These are phyloP conservation scores for Hemiscyllium ocellatum DNA, from an alignment of 2,113 vertebrate genomes.

Conservation along the genomic window DNA sequence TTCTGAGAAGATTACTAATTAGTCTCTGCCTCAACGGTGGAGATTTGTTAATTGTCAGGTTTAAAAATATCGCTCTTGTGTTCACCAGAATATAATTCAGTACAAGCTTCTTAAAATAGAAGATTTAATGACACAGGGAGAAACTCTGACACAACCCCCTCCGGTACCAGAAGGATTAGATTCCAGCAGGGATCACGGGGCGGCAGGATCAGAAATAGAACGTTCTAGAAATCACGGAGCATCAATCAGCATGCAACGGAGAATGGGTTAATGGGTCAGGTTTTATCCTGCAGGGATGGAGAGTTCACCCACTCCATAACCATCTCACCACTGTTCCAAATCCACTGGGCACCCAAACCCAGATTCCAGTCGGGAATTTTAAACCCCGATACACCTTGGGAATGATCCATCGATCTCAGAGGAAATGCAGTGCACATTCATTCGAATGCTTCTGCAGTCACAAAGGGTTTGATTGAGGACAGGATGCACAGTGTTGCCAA, in stretches of 20 bases:
- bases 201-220: neutral
- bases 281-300: neutral
- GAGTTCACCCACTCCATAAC: neutral
- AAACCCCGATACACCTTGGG: neutral
- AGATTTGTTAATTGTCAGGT: neutral
- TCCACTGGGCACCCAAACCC: too few species aligned
- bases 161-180: neutral
- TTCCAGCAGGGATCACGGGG: neutral
- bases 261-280: neutral
- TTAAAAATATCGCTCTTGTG: neutral
- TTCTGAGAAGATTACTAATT: neutral
- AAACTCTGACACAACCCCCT: neutral
- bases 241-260: neutral
- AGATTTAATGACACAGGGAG: neutral
- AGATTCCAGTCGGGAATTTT: too few species aligned
- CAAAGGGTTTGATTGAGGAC: neutral
- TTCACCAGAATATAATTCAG: neutral
- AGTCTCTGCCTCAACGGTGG: neutral
- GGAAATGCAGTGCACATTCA: neutral
- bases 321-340: too few species aligned
- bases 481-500: neutral
- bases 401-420: neutral
- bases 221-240: neutral
- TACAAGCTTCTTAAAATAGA: constrained; percentile 3
- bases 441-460: neutral